A percentile compares a stretch with the other conserved stretches of the same genome.
phyloP scores from a whole-genome alignment of 2,113 vertebrate species.

The Melanerpes aurifrons region DNA sequence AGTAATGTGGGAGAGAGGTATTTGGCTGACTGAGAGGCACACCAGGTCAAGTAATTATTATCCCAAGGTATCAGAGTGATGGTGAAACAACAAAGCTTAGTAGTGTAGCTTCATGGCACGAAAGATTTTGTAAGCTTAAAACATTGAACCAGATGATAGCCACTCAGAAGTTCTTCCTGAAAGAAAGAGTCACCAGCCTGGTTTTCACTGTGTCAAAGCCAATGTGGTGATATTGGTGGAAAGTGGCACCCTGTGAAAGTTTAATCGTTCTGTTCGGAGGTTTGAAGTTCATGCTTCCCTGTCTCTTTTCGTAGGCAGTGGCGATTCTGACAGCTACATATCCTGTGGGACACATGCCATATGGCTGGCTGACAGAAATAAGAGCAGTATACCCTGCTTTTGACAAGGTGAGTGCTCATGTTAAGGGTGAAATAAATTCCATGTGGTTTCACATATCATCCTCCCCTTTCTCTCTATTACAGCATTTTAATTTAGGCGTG shows the following conservation, averaged over 20 bases:
- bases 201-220: neutral
- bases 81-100: neutral
- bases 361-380: slow-evolving; percentile 97
- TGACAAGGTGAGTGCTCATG: slow-evolving; percentile 86
- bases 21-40: neutral
- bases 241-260: neutral
- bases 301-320: slow-evolving; percentile 84
- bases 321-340: slow-evolving; percentile 97
- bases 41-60: neutral
- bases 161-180: neutral
- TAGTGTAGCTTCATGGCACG: neutral
- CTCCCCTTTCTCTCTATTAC: neutral
- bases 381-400: slow-evolving; percentile 97
- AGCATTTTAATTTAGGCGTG: neutral
- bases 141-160: neutral
- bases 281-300: neutral
- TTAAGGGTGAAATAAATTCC: neutral
- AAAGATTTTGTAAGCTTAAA: neutral
- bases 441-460: neutral
- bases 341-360: slow-evolving; percentile 98
- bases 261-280: neutral
- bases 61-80: neutral
- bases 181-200: neutral
- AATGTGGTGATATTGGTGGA: neutral
- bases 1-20: neutral